Percentiles rank a stretch among this genome's conserved stretches.
Conservation (phyloP, 2,888 invertebrate genomes). For the Chelonus formosanus region DNA sequence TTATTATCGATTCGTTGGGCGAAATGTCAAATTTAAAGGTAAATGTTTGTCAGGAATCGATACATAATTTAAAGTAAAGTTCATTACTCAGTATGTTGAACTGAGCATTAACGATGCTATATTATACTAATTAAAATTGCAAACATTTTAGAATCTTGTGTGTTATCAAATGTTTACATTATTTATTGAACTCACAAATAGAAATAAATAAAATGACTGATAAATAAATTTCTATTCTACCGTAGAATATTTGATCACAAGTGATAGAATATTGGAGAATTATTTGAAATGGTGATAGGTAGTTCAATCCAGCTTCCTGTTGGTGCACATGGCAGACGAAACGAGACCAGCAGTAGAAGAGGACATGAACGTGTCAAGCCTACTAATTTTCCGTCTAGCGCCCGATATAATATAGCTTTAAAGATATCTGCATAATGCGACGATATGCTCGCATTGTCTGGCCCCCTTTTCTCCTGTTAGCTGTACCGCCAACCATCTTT, state of each 20-base stretch:
- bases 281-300: slow-evolving; percentile 10
- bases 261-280: slow-evolving; percentile 5
- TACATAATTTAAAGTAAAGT: background rate
- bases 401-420: slow-evolving; percentile 34
- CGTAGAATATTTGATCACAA: background rate
- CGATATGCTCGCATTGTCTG: slow-evolving; percentile 37
- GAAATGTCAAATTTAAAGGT: slow-evolving; percentile 3
- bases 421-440: slow-evolving; percentile 43
- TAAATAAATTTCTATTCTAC: too few species aligned
- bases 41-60: slow-evolving; percentile 1
- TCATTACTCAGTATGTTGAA: background rate
- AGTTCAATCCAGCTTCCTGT: slow-evolving; percentile 26
- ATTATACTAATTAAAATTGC: too few species aligned
- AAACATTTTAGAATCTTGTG: too few species aligned
- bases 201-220: too few species aligned
- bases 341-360: slow-evolving; percentile 26
- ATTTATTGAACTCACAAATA: too few species aligned
- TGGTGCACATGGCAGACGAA: slow-evolving; percentile 16
- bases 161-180: too few species aligned
- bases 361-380: slow-evolving; percentile 38
- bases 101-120: too few species aligned
- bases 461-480: background rate
- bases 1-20: slow-evolving; percentile 23
- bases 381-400: slow-evolving; percentile 36
- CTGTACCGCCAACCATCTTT: slow-evolving; percentile 8